A percentile compares a stretch with the other conserved stretches of the same genome.
Conservation (phyloP, 2,113 vertebrate species). For the Leucopsar rothschildi region DNA sequence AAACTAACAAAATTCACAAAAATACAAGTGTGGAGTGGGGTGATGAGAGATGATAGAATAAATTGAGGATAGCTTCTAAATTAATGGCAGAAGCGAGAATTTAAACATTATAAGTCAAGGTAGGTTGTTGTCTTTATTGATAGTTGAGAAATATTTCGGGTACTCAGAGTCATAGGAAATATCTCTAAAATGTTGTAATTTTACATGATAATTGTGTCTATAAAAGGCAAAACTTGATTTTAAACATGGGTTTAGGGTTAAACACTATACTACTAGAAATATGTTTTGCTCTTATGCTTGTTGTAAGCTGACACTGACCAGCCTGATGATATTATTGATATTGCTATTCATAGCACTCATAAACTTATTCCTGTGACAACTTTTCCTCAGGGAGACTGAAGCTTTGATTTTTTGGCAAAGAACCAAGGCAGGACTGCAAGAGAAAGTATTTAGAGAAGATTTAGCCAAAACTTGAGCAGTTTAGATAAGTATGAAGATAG, state of each 20-base stretch:
- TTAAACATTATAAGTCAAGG: neutral
- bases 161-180: neutral
- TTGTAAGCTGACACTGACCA: neutral
- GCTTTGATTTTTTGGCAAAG: neutral
- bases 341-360: neutral
- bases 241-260: neutral
- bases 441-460: neutral
- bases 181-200: neutral
- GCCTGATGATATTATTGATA: neutral
- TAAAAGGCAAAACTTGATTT: neutral
- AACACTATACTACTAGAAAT: neutral
- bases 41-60: neutral
- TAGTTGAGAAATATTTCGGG: neutral
- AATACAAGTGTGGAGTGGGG: neutral
- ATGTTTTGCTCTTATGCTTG: neutral
- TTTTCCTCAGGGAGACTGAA: neutral
- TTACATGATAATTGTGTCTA: neutral
- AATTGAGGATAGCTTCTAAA: neutral
- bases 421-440: neutral
- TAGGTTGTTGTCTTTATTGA: neutral
- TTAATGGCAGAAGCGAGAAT: neutral
- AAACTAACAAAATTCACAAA: neutral
- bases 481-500: neutral
- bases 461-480: neutral
- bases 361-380: neutral